Conservation (phyloP, 2,113 vertebrate genomes). For the Lichenostomus cassidix region DNA sequence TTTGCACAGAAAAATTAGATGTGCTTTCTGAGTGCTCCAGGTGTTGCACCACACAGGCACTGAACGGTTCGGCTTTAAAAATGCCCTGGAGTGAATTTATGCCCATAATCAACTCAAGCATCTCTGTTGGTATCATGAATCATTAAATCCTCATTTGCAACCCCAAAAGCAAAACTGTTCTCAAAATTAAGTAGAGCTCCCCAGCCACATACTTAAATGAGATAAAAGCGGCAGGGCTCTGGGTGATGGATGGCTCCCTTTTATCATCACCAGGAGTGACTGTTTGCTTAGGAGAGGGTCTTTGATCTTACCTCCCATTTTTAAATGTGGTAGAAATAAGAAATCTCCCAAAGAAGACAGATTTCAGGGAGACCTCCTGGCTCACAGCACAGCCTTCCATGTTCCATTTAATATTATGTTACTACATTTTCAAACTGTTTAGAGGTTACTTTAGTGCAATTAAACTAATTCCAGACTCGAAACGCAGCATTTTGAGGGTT, state of each 20-base stretch:
- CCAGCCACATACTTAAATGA: slow-evolving; percentile 7
- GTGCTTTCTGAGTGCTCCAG: not conserved
- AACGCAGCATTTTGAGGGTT: not conserved
- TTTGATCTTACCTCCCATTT: not conserved
- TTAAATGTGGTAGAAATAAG: slow-evolving; percentile 2
- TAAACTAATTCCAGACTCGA: not conserved
- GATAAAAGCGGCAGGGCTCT: slow-evolving; percentile 39
- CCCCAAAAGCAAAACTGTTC: slow-evolving; percentile 31
- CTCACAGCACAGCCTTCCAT: not conserved
- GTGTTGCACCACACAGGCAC: not conserved
- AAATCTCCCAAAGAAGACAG: not conserved
- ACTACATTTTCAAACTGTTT: not conserved
- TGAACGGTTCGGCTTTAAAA: not conserved
- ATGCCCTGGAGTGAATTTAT: not conserved
- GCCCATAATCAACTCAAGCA: not conserved
- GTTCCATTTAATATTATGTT: not conserved
- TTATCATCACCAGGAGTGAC: not conserved
- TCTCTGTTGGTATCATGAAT: slow-evolving; percentile 5
- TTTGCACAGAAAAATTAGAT: not conserved
- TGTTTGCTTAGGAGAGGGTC: slow-evolving; percentile 9
- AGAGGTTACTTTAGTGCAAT: not conserved
- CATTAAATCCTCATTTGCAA: slow-evolving; percentile 45
- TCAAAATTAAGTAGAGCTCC: slow-evolving; percentile 40
- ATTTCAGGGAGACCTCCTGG: not conserved
- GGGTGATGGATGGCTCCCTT: slow-evolving; percentile 27